Conservation (phyloP, 2,113 vertebrate species). For the Gnathochromis pfefferi region DNA sequence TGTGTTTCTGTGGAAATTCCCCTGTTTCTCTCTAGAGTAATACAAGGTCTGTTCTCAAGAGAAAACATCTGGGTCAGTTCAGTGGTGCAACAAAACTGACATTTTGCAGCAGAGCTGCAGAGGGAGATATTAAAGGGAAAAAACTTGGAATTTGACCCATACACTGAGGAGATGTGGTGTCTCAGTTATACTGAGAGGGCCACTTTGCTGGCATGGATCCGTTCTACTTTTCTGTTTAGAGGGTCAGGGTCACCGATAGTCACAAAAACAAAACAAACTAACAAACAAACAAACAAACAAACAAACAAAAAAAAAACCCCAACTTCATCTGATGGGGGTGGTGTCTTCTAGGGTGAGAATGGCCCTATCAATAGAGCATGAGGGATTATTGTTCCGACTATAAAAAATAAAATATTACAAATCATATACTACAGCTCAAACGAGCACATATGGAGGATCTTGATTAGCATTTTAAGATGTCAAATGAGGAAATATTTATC, state of each 20-base stretch:
- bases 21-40: neutral
- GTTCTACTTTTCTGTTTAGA: neutral
- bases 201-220: neutral
- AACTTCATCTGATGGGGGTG: neutral
- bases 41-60: neutral
- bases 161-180: neutral
- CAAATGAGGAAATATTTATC: neutral
- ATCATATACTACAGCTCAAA: neutral
- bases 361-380: neutral
- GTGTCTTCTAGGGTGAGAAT: neutral
- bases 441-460: neutral
- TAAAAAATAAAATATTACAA: neutral
- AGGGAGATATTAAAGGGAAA: neutral
- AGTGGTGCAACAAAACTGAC: neutral
- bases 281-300: neutral
- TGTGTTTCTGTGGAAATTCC: conserved; percentile 17
- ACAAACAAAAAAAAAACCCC: fast-evolving
- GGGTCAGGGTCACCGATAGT: neutral
- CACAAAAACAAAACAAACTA: neutral
- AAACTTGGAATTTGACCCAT: neutral
- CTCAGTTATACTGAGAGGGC: neutral
- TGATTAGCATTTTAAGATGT: neutral
- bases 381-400: neutral
- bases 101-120: neutral
- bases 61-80: conserved; percentile 6